Evolutionary conservation across 2,888 invertebrate genomes (phyloP), one percentile per base, ranked within the genome.

Genomic region (Lithosia quadra): DNA sequence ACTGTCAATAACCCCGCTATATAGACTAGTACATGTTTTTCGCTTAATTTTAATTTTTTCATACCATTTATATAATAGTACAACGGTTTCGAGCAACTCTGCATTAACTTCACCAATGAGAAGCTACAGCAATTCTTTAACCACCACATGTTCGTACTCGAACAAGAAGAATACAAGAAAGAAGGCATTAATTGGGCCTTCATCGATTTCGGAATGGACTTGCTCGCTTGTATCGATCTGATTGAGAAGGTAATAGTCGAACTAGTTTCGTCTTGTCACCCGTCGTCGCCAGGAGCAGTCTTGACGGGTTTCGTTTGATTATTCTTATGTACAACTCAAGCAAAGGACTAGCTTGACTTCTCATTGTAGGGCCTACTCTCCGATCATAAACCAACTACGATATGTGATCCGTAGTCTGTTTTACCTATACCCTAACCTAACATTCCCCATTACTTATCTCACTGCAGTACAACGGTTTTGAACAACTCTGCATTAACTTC

Each of bases 101-200:
- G 99, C 96, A 99, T 99, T 97, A 99, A 99, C 96, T 99, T 99
- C 96, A 99, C 99, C 95, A 99, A 99, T 95, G 99, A 99, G 96
- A 98, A 98, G 95, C 96, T 99, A 89, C 99, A 99, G 96, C 99
- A 99, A 95, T 99, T 99, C 97, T 99, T 99, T 97, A 99, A 99
- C 96, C 99, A 99, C 91, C 98, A 99, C 97, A 99, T 99, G 99
- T 99, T 99, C 95, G 98, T 99, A 86, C 97, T 99, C 86, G 99
- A 99, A 95, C 99, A 99, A 97, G 99, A 99, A 94, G 99, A 99
- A 93, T 99, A 99, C 96, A 98, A 98, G 95, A 96, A 95, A 88
- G 99, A 99, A 94, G 99, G 99, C 91, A 99, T 99, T 95, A 96
- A 98, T 90, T 99, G 99, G 99, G 96, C 96, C 84, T 99, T 99